Base-by-base conservation (phyloP, 2,113 vertebrate genomes). In the Dromiciops gliroides region DNA sequence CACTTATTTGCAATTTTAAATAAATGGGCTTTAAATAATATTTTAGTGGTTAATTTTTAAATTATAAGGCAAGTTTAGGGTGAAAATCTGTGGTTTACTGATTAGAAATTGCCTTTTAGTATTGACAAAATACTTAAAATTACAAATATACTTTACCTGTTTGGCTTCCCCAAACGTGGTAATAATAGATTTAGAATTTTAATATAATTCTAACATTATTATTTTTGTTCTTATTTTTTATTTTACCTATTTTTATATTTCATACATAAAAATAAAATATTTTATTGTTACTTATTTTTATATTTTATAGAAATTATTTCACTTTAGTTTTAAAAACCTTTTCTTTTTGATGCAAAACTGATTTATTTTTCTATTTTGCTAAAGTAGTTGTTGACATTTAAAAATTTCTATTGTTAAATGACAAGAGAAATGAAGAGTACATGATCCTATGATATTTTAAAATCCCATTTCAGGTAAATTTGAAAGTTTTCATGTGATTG, bases 391-490 rank as follows among this genome's bases (percentile, higher is more conserved):
- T 48, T 94, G 50, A 90, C 49, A 92, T 92, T 89, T 91, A 91
- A 94, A 95, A 60, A 50, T 92, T 26, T 50, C 1, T 56, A 4
- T 53, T 93, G 47, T 93, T 95, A 83, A 83, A 44, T 89, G n/a
- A 6, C 24, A 96, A 91, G 90, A 96, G 91, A 51, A 93, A 92
- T 47, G 94, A 95, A 95, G 50, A 56, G 44, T 94, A 49, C 52
- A 49, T 94, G 31, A 93, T 91, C 67, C 95, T 95, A 90, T 12
- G 23, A 7, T 89, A 91, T 52, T 31, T 94, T 92, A 94, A 96
- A 95, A 96, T 67, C 90, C 22, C 90, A 28, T 92, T 95, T 96
- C 95, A 94, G 48, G 94, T 94, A 92, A 83, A 92, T 83, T 83
- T 56, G 67, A 90, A 44, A 75, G 24, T 83, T 94, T 95, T 75